Base-by-base conservation (phyloP, 2,888 invertebrate species). In the Stenchaetothrips biformis region DNA sequence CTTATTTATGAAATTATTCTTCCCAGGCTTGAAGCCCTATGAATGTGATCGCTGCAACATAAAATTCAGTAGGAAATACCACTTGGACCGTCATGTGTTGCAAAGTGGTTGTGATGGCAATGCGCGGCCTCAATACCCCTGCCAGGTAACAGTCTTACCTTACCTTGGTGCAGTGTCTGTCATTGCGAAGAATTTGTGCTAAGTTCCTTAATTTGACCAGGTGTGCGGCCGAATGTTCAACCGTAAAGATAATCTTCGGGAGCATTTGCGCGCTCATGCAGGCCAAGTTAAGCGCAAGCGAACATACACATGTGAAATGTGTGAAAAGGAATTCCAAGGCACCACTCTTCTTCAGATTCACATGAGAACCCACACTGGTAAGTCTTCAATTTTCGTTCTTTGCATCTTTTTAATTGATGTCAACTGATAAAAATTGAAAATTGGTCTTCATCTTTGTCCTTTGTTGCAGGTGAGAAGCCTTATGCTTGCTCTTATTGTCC, bases 11-110 rank as follows among this genome's bases (percentile, higher is more conserved):
- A 27, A 67, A 48, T 62, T 48, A 21, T 79, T 80, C 47, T 80
- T 80, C 81, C 2, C 81, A 85, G 85, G 86, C 47, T 82, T 85
- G 77, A 90, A 91, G 83, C 89, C 89, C 0, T 92, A 89, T 84
- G 89, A 89, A 48, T 95, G 95, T 86, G 89, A 89, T 53, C 88
- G 90, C 81, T 95, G 95, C 84, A 89, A 90, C 48, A 91, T 91
- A 83, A 90, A 90, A 82, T 95, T 95, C 86, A 93, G 92, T 1
- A 88, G 95, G 81, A 92, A 91, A 82, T 93, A 94, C 83, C 94
- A 95, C 87, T 89, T 95, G 77, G 88, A 92, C 82, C 88, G 93
- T 25, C 93, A 94, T 84, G 88, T 92, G 85, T 86, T 89, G 74
- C 92, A 92, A 84, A 92, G 90, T 79, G 92, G 91, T n/a, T 93